Conservation (phyloP, 2,797 vertebrate species). For the Poecile montanus region DNA sequence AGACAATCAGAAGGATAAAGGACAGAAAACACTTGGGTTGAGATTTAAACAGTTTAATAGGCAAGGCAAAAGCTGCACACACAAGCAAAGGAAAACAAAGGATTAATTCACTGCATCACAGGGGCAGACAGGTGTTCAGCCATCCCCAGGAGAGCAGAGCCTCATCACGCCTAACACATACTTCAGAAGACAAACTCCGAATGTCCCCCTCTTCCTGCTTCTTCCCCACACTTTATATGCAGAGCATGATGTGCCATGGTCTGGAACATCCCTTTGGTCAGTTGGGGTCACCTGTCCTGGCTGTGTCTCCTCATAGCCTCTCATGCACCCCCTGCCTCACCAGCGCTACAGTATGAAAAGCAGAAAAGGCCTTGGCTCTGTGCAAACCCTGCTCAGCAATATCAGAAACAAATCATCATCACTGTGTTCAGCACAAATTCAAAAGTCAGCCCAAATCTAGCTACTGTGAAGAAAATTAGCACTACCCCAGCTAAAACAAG, state of each 20-base stretch:
- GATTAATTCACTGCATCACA: not conserved
- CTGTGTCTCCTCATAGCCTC: not conserved
- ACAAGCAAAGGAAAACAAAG: not conserved
- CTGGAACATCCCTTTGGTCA: not conserved
- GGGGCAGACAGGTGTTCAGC: not conserved
- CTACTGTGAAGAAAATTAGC: not conserved
- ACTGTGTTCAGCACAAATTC: not conserved
- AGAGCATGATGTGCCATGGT: not conserved
- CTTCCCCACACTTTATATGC: not conserved
- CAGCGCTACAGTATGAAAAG: accelerated
- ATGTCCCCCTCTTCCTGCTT: not conserved
- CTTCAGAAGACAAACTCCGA: not conserved
- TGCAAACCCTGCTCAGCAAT: not conserved
- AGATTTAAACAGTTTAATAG: not conserved
- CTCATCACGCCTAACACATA: accelerated
- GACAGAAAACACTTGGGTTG: not conserved
- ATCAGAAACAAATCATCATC: not conserved
- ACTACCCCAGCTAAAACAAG: not conserved
- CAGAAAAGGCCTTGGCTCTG: not conserved
- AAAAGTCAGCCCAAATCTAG: not conserved
- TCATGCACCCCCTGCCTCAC: not conserved
- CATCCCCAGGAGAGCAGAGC: not conserved
- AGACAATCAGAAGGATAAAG: not conserved
- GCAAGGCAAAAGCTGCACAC: not conserved
- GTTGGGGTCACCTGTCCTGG: not conserved